phyloP scores from a whole-genome alignment of 2,888 invertebrate genomes.

The Octonoba sinensis region DNA sequence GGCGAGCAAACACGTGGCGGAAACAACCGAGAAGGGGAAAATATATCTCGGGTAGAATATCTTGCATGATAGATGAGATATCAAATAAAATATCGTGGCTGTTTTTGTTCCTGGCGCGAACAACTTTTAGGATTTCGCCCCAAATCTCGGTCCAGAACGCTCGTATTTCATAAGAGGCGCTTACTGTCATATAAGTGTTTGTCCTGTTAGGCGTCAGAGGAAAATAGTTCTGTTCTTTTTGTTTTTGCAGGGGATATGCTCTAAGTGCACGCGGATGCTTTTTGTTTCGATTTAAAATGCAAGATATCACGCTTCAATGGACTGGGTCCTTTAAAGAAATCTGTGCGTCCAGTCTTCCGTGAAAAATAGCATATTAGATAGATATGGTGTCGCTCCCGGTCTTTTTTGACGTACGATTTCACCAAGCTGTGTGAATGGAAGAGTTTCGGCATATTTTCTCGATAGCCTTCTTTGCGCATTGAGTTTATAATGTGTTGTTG shows the following conservation, averaged over 20 bases:
- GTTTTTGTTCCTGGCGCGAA: constrained; percentile 36
- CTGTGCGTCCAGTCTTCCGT: no score
- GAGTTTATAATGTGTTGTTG: no score
- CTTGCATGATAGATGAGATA: constrained; percentile 61
- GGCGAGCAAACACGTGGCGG: no score
- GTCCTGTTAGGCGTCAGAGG: constrained; percentile 9
- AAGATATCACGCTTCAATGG: no score
- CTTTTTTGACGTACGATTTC: no score
- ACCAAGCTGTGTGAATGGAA: no score
- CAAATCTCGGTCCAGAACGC: background rate
- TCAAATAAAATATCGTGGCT: constrained; percentile 58
- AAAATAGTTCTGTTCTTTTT: constrained; percentile 36
- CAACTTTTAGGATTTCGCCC: constrained; percentile 43
- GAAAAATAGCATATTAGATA: no score
- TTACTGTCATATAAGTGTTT: constrained; percentile 61
- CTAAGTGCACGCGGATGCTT: background rate
- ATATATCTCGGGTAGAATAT: constrained; percentile 30
- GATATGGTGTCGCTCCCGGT: no score
- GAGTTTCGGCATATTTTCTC: no score
- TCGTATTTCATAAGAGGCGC: constrained; percentile 59
- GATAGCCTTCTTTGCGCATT: no score
- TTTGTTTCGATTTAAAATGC: background rate
- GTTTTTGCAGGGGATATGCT: constrained; percentile 17
- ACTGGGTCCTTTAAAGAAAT: no score
- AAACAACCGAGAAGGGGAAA: background rate